Evolutionary conservation across 2,888 invertebrate species (phyloP).

Genomic region (Heteromyza rotundicornis): DNA sequence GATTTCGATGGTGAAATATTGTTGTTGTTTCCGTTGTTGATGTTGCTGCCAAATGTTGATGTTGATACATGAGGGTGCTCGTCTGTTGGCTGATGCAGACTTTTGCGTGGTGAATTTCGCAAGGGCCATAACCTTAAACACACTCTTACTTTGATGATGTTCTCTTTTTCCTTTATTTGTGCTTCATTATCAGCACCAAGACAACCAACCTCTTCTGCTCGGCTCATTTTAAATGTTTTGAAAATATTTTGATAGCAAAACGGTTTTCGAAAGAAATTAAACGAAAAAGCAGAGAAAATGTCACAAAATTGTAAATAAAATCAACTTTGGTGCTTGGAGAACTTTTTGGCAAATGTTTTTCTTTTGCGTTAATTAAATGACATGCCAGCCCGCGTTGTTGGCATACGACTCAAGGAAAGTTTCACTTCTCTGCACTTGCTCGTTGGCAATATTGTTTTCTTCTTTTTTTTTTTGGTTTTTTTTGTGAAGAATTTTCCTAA

Average conservation of each 20-base stretch:
- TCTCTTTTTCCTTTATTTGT: background rate
- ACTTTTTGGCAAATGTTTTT: background rate
- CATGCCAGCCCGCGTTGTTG: background rate
- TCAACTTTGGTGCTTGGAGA: conserved; percentile 4
- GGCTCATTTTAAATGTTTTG: conserved; percentile 2
- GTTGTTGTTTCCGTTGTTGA: background rate
- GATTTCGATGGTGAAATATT: background rate
- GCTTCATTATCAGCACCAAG: too few species aligned
- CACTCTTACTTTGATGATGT: background rate
- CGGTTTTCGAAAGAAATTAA: background rate
- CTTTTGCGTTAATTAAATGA: conserved; percentile 32
- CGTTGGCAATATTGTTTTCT: background rate
- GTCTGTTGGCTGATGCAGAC: background rate
- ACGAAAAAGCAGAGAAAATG: background rate
- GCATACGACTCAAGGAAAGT: background rate
- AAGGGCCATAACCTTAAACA: background rate
- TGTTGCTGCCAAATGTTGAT: background rate
- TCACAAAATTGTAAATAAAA: conserved; percentile 14
- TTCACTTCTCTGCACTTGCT: conserved; percentile 7
- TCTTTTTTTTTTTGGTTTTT: background rate
- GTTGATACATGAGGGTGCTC: background rate
- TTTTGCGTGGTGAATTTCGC: background rate
- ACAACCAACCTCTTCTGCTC: background rate
- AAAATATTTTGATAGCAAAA: background rate
- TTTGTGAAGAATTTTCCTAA: background rate